These are phyloP conservation scores for Selene dorsalis DNA, from an alignment of 2,797 vertebrate species.

Conservation along the genomic window DNA sequence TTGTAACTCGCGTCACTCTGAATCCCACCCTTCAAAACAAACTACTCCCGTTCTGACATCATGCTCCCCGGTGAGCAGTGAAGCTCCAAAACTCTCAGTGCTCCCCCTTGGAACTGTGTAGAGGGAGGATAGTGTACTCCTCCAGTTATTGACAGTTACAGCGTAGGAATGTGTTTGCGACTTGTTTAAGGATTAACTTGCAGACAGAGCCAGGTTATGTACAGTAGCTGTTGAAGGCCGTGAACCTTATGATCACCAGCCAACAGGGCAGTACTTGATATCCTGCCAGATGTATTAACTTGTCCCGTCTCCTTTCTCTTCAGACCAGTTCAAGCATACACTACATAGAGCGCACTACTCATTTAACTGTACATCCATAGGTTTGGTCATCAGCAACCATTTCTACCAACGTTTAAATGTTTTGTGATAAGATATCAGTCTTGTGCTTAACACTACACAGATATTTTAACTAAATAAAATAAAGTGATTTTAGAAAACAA, in stretches of 20 bases:
- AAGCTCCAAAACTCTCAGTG: slow-evolving; percentile 42
- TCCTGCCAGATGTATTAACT: neutral
- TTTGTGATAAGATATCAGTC: neutral
- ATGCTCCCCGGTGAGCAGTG: slow-evolving; percentile 70
- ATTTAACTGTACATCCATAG: neutral
- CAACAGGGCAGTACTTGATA: neutral
- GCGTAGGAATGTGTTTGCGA: neutral
- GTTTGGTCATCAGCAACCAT: neutral
- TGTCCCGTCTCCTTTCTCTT: slow-evolving; percentile 4
- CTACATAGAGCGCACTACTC: neutral
- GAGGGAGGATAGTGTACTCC: slow-evolving; percentile 13
- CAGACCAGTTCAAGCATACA: neutral
- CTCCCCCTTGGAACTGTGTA: slow-evolving; percentile 38
- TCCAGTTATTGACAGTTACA: slow-evolving; percentile 2
- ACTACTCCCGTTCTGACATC: slow-evolving; percentile 75
- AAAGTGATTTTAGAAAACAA: neutral
- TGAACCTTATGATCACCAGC: neutral
- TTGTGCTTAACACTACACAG: neutral
- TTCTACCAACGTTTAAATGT: neutral
- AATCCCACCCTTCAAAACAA: slow-evolving; percentile 84
- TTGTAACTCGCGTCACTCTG: slow-evolving; percentile 78
- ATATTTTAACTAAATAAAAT: neutral
- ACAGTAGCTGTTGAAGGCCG: neutral
- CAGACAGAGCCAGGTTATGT: neutral
- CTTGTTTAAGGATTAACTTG: slow-evolving; percentile 7